A percentile compares a stretch with the other conserved stretches of the same genome.
Conservation (phyloP, 2,797 vertebrate genomes). For the Macropus fuliginosus region DNA sequence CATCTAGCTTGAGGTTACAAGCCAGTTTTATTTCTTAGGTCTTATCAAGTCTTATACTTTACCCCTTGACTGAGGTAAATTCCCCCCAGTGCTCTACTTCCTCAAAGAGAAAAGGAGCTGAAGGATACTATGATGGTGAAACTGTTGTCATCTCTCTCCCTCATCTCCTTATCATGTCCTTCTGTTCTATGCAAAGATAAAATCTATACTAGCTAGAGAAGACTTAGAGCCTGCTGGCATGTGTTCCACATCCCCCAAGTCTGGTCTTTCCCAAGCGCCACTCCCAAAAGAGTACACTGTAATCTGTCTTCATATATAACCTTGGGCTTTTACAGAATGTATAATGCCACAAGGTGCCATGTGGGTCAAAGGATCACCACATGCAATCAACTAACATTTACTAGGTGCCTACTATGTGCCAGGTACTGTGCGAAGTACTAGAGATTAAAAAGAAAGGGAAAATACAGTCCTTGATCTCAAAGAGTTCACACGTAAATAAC, state of each 20-base stretch:
- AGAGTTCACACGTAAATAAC: neutral
- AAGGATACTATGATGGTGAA: neutral
- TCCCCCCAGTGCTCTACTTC: neutral
- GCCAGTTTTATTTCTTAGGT: neutral
- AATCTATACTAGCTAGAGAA: neutral
- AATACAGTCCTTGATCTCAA: neutral
- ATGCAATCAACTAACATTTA: neutral
- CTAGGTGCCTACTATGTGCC: neutral
- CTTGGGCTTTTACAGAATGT: neutral
- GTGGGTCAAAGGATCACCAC: neutral
- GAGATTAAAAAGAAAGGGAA: neutral
- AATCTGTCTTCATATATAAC: neutral
- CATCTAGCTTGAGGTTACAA: neutral
- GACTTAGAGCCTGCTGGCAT: neutral
- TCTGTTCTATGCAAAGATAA: neutral
- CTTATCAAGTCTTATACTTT: neutral
- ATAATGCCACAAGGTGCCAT: neutral
- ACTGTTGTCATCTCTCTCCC: too few relatives aligned
- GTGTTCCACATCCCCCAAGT: neutral
- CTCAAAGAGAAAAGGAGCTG: neutral
- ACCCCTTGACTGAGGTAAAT: neutral
- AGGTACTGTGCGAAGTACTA: neutral
- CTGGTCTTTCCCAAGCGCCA: neutral
- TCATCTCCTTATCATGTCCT: neutral
- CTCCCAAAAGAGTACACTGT: neutral